phyloP scores from a whole-genome alignment of 2,797 vertebrate species.

The Aythya fuligula region DNA sequence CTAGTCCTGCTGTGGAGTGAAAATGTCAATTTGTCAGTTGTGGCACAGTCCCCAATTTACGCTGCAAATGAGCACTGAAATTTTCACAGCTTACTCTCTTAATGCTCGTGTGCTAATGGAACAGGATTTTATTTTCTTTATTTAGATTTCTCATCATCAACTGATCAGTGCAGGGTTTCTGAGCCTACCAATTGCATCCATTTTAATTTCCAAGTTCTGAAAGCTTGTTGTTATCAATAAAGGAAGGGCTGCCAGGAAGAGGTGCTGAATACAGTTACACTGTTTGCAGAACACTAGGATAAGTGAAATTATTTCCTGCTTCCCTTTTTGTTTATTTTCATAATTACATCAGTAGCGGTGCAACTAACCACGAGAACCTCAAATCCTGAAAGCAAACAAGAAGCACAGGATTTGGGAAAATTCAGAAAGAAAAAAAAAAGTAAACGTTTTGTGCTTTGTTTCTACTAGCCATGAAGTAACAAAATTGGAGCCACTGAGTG shows the following conservation, averaged over 20 bases:
- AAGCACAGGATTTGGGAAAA: neutral
- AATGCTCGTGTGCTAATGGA: slow-evolving; percentile 2
- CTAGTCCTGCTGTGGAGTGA: neutral
- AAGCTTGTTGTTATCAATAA: neutral
- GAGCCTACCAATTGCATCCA: neutral
- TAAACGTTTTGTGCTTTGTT: neutral
- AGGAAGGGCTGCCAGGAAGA: neutral
- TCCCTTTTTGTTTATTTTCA: slow-evolving; percentile 29
- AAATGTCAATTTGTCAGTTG: neutral
- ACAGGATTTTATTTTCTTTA: neutral
- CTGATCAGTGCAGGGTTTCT: neutral
- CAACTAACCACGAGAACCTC: neutral
- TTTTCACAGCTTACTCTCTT: slow-evolving; percentile 37
- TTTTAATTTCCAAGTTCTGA: neutral
- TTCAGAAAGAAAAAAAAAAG: neutral
- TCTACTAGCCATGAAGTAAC: neutral
- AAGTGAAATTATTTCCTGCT: slow-evolving; percentile 11
- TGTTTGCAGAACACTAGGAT: neutral
- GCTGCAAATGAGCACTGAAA: slow-evolving; percentile 28
- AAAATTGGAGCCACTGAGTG: neutral
- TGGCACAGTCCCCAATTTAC: slow-evolving; percentile 1
- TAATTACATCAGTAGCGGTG: neutral
- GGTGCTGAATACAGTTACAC: neutral
- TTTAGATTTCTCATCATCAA: neutral
- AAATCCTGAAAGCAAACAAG: slow-evolving; percentile 3